Evolutionary conservation across 2,113 vertebrate species (phyloP), one percentile per base, ranked within the genome.

Genomic region (Chionodraco myersi): DNA sequence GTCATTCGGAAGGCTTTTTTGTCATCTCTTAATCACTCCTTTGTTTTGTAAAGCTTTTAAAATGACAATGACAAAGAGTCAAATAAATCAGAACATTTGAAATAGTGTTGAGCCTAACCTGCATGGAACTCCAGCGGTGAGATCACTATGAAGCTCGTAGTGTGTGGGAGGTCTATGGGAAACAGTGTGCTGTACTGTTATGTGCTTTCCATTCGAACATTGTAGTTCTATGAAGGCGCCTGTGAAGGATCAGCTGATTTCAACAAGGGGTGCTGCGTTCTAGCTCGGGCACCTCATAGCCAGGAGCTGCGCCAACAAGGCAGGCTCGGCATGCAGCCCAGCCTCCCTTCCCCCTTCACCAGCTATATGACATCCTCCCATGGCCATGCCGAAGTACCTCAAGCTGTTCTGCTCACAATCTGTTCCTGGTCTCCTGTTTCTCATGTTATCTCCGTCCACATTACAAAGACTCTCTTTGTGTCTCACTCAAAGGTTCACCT

Each of bases 321-420:
- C 89, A 60, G 84, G 47, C 73, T 88, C 72, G 60, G 86, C 90
- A 82, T n/a, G 59, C 56, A 21, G 78, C 88, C 84, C 70, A 36
- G 49, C 57, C 66, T 58, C 63, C 87, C 84, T 26, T 51, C 81
- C 76, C 77, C 67, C 72, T 47, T 62, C 75, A 51, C 81, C 72
- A 83, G 76, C 71, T 72, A 77, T 79, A 88, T 59, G 79, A 86
- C 91, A 89, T 86, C 89, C 86, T 90, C 76, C 79, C 80, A 87
- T 84, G 73, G 86, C 90, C 15, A n/a, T 67, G 66, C 76, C 89
- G 80, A 88, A 91, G 83, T 18, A 88, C 86, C 86, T 90, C 92
- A 92, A 90, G 90, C 91, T 90, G 91, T 88, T 89, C 82, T 63
- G 87, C 75, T 79, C 80, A 60, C 90, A 93, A 86, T 89, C 91